Conservation (phyloP, 2,888 invertebrate species). For the Cosmopolites sordidus region DNA sequence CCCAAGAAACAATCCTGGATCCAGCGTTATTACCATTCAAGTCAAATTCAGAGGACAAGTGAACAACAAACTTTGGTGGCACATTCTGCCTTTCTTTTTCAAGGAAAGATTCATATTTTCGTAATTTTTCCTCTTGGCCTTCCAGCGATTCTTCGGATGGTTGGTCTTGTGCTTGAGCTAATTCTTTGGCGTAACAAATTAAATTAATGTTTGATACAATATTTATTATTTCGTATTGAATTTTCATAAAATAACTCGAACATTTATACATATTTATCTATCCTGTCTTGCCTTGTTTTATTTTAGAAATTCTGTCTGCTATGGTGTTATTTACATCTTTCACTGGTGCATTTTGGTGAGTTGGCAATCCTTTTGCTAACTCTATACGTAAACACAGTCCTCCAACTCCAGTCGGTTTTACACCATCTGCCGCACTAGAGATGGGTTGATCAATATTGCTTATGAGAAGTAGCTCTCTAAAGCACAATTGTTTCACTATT, state of each 20-base stretch:
- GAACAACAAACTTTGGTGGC: slow-evolving; percentile 55
- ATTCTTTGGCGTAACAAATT: too few relatives aligned
- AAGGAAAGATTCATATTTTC: slow-evolving; percentile 34
- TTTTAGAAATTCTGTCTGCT: slow-evolving; percentile 24
- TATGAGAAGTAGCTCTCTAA: slow-evolving; percentile 54
- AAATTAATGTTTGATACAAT: too few relatives aligned
- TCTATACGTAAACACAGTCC: slow-evolving; percentile 50
- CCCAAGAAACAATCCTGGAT: slow-evolving; percentile 57
- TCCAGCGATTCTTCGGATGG: slow-evolving; percentile 20
- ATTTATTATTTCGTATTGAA: too few relatives aligned
- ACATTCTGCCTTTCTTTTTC: slow-evolving; percentile 42
- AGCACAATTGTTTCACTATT: slow-evolving; percentile 52
- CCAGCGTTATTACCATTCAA: slow-evolving; percentile 56
- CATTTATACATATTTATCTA: too few relatives aligned
- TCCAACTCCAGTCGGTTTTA: slow-evolving; percentile 39
- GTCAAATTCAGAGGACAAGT: slow-evolving; percentile 58
- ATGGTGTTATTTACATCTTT: slow-evolving; percentile 27
- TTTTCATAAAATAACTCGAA: too few relatives aligned
- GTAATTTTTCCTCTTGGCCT: slow-evolving; percentile 33
- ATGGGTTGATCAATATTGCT: slow-evolving; percentile 49
- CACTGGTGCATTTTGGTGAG: slow-evolving; percentile 10
- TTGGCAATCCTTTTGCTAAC: slow-evolving; percentile 34
- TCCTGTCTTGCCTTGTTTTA: slow-evolving; percentile 27
- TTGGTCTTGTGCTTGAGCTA: not conserved
- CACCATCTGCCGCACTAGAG: slow-evolving; percentile 32